Conservation (phyloP, 2,113 vertebrate species). For the Leptobrachium leishanense region DNA sequence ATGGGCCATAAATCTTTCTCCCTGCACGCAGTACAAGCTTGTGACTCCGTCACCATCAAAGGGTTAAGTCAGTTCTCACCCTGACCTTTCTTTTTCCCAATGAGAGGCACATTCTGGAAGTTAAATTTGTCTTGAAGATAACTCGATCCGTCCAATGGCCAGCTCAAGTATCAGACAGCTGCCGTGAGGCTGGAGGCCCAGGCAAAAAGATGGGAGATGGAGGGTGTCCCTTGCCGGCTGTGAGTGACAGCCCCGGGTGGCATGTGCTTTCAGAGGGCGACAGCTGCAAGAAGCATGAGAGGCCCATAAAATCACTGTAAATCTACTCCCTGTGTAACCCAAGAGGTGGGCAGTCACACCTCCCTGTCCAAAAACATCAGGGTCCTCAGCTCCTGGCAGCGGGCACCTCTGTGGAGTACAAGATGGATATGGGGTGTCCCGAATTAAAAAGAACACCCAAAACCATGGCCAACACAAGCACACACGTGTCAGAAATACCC, state of each 20-base stretch:
- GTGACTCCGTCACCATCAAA: slow-evolving; percentile 1
- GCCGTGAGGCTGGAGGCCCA: slow-evolving; percentile 16
- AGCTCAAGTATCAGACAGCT: slow-evolving; percentile 43
- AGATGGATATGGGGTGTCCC: not conserved
- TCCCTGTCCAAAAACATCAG: no score
- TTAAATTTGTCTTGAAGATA: slow-evolving; percentile 50
- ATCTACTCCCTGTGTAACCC: slow-evolving; percentile 39
- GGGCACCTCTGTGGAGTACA: not conserved
- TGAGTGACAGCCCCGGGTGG: slow-evolving; percentile 45
- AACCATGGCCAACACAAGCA: no score
- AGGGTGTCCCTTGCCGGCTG: slow-evolving; percentile 6
- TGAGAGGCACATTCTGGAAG: slow-evolving; percentile 45
- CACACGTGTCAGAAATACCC: no score
- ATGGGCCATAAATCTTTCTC: not conserved
- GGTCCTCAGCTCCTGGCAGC: not conserved
- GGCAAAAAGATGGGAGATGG: slow-evolving; percentile 14
- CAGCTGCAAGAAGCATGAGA: slow-evolving; percentile 42
- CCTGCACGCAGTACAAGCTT: slow-evolving; percentile 6
- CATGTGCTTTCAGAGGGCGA: slow-evolving; percentile 26
- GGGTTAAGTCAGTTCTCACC: slow-evolving; percentile 34
- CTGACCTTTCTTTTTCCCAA: slow-evolving; percentile 47
- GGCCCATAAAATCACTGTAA: slow-evolving; percentile 47
- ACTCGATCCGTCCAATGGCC: slow-evolving; percentile 35
- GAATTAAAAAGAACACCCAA: no score
- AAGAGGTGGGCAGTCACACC: slow-evolving; percentile 13